These are phyloP conservation scores for Artibeus jamaicensis DNA, from an alignment of 2,797 vertebrate genomes.

Conservation along the genomic window DNA sequence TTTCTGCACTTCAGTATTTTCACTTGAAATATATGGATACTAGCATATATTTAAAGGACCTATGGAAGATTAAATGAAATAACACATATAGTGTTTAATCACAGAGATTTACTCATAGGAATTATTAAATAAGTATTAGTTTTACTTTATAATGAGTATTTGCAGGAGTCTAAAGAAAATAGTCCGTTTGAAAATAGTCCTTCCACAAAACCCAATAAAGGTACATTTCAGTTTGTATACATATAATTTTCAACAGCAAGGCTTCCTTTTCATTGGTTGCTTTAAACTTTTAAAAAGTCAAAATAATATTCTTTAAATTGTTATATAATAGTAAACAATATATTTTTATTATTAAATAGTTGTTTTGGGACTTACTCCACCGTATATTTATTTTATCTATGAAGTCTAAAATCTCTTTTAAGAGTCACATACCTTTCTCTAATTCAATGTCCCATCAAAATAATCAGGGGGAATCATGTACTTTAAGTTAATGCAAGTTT, in stretches of 20 bases:
- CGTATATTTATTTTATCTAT: conserved; percentile 6
- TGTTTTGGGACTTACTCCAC: background rate
- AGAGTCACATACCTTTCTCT: background rate
- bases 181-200: background rate
- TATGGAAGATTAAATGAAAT: background rate
- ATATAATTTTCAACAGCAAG: background rate
- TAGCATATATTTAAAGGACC: background rate
- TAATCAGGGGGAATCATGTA: background rate
- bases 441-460: background rate
- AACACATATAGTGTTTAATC: background rate
- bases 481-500: background rate
- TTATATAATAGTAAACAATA: background rate
- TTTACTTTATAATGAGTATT: background rate
- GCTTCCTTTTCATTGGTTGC: background rate
- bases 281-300: background rate
- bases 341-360: background rate
- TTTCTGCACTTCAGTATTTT: background rate
- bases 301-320: background rate
- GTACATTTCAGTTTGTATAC: background rate
- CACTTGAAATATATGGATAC: background rate
- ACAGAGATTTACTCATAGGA: background rate
- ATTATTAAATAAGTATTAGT: background rate
- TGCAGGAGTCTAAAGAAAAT: background rate
- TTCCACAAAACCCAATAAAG: background rate
- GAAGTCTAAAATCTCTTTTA: background rate